Percentiles rank a stretch among this genome's conserved stretches.
These are phyloP conservation scores for Sceloporus undulatus DNA, from an alignment of 2,113 vertebrate genomes.

Conservation along the genomic window DNA sequence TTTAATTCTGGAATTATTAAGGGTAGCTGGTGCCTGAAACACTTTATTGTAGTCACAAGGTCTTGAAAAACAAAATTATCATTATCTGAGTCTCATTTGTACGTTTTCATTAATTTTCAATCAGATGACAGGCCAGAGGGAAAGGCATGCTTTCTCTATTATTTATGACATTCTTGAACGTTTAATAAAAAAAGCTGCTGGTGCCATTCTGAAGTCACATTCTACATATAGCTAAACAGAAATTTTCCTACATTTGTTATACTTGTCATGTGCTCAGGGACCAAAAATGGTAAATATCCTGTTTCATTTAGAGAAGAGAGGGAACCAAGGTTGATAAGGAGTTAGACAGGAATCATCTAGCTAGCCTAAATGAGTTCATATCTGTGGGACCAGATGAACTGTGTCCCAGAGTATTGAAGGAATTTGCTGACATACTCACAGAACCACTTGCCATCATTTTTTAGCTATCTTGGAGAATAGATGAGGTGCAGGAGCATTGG, in stretches of 20 bases:
- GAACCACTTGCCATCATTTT: no score
- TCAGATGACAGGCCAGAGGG: slow-evolving; percentile 13
- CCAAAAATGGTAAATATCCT: background rate
- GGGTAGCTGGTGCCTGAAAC: background rate
- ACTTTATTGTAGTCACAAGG: slow-evolving; percentile 29
- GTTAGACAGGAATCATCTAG: background rate
- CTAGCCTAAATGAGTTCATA: no score
- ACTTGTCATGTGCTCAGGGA: background rate
- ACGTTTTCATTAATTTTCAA: background rate
- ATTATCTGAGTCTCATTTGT: background rate
- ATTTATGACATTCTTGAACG: background rate
- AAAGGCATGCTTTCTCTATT: background rate
- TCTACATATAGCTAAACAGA: background rate
- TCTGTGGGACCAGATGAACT: no score
- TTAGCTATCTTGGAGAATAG: no score
- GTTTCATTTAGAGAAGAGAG: background rate
- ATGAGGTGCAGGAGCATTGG: no score
- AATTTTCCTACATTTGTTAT: background rate
- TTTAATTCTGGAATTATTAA: background rate
- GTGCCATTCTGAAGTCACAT: background rate
- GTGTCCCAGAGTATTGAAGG: no score
- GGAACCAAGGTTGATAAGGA: background rate
- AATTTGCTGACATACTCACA: no score
- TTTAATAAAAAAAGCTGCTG: background rate
- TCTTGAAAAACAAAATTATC: background rate